A percentile compares a stretch with the other conserved stretches of the same genome.
Conservation (phyloP, 2,113 vertebrate genomes). For the Gymnogyps californianus region DNA sequence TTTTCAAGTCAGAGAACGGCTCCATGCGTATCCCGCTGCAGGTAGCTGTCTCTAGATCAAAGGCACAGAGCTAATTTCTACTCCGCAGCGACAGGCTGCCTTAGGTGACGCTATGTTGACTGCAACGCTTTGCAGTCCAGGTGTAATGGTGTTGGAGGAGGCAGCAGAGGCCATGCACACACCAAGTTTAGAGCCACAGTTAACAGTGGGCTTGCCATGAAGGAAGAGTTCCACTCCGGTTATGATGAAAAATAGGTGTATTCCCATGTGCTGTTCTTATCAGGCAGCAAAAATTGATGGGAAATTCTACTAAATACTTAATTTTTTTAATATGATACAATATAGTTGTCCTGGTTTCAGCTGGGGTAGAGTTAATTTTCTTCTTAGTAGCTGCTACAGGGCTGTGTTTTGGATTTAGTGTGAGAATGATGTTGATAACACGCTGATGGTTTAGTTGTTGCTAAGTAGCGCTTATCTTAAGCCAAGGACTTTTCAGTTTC, state of each 20-base stretch:
- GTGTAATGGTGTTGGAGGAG: not conserved
- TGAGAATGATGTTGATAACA: too few species aligned
- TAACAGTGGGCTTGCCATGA: not conserved
- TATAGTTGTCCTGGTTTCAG: not conserved
- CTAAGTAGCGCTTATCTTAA: too few species aligned
- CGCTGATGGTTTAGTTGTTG: too few species aligned
- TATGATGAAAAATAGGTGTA: not conserved
- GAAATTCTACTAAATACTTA: not conserved
- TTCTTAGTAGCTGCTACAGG: too few species aligned
- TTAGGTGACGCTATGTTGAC: not conserved
- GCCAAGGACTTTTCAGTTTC: too few species aligned
- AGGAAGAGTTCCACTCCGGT: not conserved
- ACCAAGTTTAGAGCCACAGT: too few species aligned
- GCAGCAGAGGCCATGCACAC: not conserved
- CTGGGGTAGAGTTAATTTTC: too few species aligned
- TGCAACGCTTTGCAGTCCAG: not conserved
- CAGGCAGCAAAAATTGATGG: not conserved
- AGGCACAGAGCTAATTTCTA: not conserved
- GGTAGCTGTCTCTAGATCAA: not conserved
- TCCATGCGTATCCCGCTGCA: rapidly evolving
- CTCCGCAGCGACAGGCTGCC: not conserved
- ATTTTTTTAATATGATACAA: not conserved
- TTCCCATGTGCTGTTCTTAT: not conserved
- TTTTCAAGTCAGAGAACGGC: not conserved
- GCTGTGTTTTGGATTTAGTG: too few species aligned